Percentiles rank a stretch among this genome's conserved stretches.
Evolutionary conservation across 2,797 vertebrate species (phyloP).

Genomic region (Acanthiza pusilla): DNA sequence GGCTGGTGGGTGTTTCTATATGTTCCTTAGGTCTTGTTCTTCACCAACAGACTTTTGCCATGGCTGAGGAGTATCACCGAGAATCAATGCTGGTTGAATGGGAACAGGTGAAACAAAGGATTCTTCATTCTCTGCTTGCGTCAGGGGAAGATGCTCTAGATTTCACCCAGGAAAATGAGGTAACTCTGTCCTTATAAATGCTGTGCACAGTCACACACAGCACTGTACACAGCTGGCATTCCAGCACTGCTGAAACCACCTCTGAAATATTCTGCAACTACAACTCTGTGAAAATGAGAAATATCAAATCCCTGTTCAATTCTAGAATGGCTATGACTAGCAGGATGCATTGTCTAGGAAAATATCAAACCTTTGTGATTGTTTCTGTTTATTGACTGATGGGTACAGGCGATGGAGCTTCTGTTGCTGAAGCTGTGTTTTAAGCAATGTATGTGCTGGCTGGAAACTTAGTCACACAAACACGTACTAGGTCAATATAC

Average conservation of each 20-base stretch:
- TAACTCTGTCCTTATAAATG: constrained; percentile 48
- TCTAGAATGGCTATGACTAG: not conserved
- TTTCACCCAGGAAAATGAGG: constrained; percentile 96
- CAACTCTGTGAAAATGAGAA: not conserved
- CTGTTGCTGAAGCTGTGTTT: not conserved
- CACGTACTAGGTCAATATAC: not conserved
- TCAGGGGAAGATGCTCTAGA: constrained; percentile 96
- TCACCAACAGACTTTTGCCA: constrained; percentile 85
- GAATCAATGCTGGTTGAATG: constrained; percentile 99
- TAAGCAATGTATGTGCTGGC: not conserved
- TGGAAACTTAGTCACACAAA: not conserved
- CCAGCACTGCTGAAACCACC: not conserved
- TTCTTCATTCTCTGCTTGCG: constrained; percentile 92
- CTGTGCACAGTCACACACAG: fast-evolving
- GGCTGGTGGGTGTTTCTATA: not conserved
- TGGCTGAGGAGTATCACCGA: constrained; percentile 96
- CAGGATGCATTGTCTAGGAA: not conserved
- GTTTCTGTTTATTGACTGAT: not conserved
- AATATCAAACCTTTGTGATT: not conserved
- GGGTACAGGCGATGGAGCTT: not conserved
- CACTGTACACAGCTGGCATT: not conserved
- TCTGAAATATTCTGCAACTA: not conserved
- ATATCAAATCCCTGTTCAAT: not conserved
- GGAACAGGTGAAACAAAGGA: constrained; percentile 98
- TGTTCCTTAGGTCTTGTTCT: not conserved